phyloP scores from a whole-genome alignment of 2,113 vertebrate genomes.

The Azemiops feae region DNA sequence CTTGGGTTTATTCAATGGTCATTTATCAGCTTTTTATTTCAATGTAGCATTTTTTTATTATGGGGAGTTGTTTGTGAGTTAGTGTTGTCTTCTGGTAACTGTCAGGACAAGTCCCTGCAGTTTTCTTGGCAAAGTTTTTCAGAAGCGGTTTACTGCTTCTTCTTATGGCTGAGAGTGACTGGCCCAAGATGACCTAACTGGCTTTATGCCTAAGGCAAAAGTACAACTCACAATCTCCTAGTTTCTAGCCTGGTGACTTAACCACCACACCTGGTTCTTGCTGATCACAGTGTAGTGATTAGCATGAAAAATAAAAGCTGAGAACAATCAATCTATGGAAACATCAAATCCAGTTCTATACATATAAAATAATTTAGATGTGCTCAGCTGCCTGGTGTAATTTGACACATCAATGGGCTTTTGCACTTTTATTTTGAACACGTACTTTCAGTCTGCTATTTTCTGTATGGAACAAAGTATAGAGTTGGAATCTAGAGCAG shows the following conservation, averaged over 20 bases:
- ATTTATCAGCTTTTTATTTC: neutral
- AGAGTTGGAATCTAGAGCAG: neutral
- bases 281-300: neutral
- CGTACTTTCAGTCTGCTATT: neutral
- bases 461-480: neutral
- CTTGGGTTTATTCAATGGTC: neutral
- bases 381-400: neutral
- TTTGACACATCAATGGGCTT: neutral
- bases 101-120: neutral
- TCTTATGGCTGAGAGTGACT: neutral
- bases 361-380: neutral
- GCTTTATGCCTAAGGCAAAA: neutral
- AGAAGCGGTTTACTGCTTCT: neutral
- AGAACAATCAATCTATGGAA: neutral
- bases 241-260: neutral
- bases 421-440: neutral
- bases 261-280: neutral
- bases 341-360: neutral
- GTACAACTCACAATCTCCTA: neutral
- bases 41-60: neutral
- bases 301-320: neutral
- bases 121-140: neutral
- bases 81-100: neutral
- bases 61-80: neutral
- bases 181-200: neutral